Percentiles rank a stretch among this genome's conserved stretches.
Evolutionary conservation across 2,888 invertebrate species (phyloP).

Genomic region (Gymnosoma rotundatum): DNA sequence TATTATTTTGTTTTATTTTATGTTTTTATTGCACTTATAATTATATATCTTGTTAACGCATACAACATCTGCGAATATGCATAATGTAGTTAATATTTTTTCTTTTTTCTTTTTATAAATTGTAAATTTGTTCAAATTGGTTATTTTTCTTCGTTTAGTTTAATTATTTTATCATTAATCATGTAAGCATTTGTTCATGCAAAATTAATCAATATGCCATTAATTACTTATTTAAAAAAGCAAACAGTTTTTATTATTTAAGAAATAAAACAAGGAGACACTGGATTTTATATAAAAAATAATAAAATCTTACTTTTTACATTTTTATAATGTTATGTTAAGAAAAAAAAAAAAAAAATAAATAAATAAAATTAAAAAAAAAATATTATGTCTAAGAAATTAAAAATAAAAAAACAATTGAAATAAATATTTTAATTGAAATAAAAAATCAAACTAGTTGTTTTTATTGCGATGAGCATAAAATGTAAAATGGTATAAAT

Average conservation of each 20-base stretch:
- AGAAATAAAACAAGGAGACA: constrained; percentile 58
- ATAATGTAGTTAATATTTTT: too few relatives aligned
- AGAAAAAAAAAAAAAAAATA: constrained; percentile 64
- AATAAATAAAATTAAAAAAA: constrained; percentile 24
- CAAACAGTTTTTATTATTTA: constrained; percentile 11
- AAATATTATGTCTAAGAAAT: constrained; percentile 36
- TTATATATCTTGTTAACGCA: constrained; percentile 33
- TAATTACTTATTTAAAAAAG: constrained; percentile 10
- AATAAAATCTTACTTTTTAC: constrained; percentile 55
- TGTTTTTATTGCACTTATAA: neutral
- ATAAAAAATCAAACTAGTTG: constrained; percentile 30
- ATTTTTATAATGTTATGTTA: constrained; percentile 71
- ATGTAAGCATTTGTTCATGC: constrained; percentile 25
- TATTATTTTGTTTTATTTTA: constrained; percentile 13
- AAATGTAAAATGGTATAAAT: constrained; percentile 5
- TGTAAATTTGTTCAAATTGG: constrained; percentile 1
- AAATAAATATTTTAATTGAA: constrained; percentile 69
- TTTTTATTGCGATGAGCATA: constrained; percentile 37
- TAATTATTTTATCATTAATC: constrained; percentile 26
- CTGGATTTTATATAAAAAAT: constrained; percentile 53
- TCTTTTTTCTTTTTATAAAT: too few relatives aligned
- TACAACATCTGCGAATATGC: constrained; percentile 7
- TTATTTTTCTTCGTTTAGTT: constrained; percentile 12
- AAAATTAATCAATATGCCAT: constrained; percentile 49
- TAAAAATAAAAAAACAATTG: constrained; percentile 46